Conservation (phyloP, 2,888 invertebrate species). For the Linnaemya tessellans region DNA sequence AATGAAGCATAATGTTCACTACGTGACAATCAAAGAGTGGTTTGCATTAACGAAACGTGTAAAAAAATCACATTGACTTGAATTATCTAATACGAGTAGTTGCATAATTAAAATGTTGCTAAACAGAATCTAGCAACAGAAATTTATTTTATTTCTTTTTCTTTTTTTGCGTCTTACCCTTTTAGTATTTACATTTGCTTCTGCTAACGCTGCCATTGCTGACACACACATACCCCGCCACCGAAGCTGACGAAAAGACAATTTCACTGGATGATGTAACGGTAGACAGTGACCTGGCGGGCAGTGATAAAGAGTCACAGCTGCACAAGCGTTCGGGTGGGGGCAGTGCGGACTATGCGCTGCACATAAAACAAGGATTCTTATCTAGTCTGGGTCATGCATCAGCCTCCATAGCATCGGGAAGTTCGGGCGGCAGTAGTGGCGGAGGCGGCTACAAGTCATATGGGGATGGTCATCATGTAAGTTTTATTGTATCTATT, state of each 20-base stretch:
- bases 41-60: background rate
- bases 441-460: conserved; percentile 77
- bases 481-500: conserved; percentile 67
- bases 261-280: conserved; percentile 77
- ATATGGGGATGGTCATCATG: conserved; percentile 77
- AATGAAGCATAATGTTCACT: conserved; percentile 45
- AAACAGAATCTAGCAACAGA: conserved; percentile 31
- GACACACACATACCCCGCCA: conserved; percentile 78
- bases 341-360: conserved; percentile 82
- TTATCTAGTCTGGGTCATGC: conserved; percentile 82
- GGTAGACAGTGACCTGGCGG: conserved; percentile 79
- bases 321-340: conserved; percentile 80
- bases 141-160: conserved; percentile 17
- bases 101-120: conserved; percentile 43
- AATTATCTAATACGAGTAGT: conserved; percentile 15
- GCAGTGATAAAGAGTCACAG: conserved; percentile 79
- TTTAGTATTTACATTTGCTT: conserved; percentile 75
- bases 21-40: conserved; percentile 35
- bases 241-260: conserved; percentile 75
- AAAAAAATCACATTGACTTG: conserved; percentile 32
- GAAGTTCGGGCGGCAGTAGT: conserved; percentile 82
- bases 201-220: conserved; percentile 77
- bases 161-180: conserved; percentile 22
- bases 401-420: conserved; percentile 82
- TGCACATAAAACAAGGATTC: conserved; percentile 81